Evolutionary conservation across 1,140 invertebrate species (phyloP).

Genomic region (Sinonovacula constricta): DNA sequence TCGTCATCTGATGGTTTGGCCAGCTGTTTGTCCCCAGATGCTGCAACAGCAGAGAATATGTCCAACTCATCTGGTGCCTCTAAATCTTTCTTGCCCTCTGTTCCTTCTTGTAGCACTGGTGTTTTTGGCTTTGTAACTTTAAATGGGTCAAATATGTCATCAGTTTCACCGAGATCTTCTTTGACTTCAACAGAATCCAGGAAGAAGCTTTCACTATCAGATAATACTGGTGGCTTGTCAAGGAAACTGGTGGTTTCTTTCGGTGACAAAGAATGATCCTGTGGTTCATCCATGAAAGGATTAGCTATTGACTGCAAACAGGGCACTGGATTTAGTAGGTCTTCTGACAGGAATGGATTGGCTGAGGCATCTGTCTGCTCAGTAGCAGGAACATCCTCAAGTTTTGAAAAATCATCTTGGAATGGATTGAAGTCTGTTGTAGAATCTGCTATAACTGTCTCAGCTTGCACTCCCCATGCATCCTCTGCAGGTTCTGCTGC

Average conservation of each 20-base stretch:
- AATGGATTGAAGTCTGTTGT: constrained; percentile 62
- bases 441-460: not conserved
- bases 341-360: constrained; percentile 58
- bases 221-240: constrained; percentile 3
- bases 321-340: not conserved
- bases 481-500: constrained; percentile 13
- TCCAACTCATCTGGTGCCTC: constrained; percentile 16
- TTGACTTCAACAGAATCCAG: constrained; percentile 38
- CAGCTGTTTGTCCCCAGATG: constrained; percentile 41
- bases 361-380: constrained; percentile 9
- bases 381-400: constrained; percentile 48
- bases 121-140: constrained; percentile 25
- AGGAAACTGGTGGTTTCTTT: too few relatives aligned
- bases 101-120: not conserved
- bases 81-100: not conserved
- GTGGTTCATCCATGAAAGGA: constrained; percentile 13
- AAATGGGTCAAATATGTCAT: constrained; percentile 51
- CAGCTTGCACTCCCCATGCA: constrained; percentile 57
- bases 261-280: not conserved
- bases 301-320: not conserved
- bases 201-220: constrained; percentile 47
- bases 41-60: constrained; percentile 23
- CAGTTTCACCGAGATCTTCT: constrained; percentile 11
- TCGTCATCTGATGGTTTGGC: constrained; percentile 61
- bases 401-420: constrained; percentile 69